Conservation (phyloP, 2,113 vertebrate genomes). For the Hucho hucho region DNA sequence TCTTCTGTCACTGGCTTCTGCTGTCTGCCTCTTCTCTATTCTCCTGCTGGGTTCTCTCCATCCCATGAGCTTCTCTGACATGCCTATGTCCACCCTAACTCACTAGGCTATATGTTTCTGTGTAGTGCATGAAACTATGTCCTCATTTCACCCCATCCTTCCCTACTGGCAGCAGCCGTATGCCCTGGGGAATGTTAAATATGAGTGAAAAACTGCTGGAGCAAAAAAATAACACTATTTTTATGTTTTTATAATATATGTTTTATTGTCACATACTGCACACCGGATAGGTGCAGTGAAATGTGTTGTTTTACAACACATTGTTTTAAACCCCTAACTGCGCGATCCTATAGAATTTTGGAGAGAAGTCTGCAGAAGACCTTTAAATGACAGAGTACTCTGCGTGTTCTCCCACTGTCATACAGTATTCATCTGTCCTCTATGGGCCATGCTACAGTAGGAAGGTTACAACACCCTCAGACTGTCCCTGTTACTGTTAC, state of each 20-base stretch:
- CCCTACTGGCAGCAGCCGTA: no score
- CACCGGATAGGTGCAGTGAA: no score
- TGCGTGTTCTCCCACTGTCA: constrained; percentile 49
- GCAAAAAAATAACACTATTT: no score
- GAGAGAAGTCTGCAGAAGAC: constrained; percentile 31
- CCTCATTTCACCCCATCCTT: no score
- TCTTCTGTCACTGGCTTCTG: neutral
- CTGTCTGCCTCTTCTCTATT: neutral
- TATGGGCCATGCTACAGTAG: neutral
- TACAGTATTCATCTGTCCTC: constrained; percentile 40
- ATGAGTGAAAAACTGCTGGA: no score
- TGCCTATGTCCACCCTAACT: neutral
- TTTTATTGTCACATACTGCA: no score
- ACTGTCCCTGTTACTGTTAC: neutral
- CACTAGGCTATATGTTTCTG: neutral
- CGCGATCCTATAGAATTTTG: neutral
- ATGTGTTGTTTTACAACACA: no score
- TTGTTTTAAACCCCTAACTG: neutral
- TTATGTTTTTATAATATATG: no score
- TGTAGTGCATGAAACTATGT: neutral
- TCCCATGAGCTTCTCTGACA: neutral
- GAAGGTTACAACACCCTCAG: no score
- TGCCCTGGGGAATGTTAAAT: no score
- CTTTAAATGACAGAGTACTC: constrained; percentile 64
- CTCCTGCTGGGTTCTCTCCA: neutral